Evolutionary conservation across 2,888 invertebrate species (phyloP).

Genomic region (Zeuzera pyrina): DNA sequence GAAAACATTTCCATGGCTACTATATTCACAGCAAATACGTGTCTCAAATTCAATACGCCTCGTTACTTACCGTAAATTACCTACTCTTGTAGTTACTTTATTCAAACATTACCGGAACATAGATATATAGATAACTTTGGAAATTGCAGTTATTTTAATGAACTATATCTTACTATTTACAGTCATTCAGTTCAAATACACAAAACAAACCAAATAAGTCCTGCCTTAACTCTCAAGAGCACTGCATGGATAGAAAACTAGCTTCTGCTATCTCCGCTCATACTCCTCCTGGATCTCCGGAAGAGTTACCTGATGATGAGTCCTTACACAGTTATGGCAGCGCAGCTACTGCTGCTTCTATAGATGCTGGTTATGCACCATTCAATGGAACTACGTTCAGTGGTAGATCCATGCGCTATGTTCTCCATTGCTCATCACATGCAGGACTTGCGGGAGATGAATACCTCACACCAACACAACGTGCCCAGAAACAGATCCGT

Average conservation of each 20-base stretch:
- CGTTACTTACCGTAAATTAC: slow-evolving; percentile 16
- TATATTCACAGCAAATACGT: no score
- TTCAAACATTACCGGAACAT: no score
- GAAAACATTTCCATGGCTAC: slow-evolving; percentile 29
- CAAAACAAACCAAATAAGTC: slow-evolving; percentile 51
- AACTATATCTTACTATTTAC: no score
- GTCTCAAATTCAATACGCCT: no score
- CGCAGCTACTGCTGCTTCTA: slow-evolving; percentile 84
- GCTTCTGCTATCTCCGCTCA: slow-evolving; percentile 65
- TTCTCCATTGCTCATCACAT: slow-evolving; percentile 88
- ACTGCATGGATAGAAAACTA: slow-evolving; percentile 39
- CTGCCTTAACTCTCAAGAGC: slow-evolving; percentile 48
- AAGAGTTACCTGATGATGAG: slow-evolving; percentile 81
- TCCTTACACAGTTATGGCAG: slow-evolving; percentile 86
- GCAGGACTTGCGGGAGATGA: slow-evolving; percentile 84
- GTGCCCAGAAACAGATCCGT: slow-evolving; percentile 86
- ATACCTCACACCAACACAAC: slow-evolving; percentile 90
- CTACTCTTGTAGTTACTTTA: neutral
- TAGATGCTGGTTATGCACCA: slow-evolving; percentile 88
- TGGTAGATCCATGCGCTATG: slow-evolving; percentile 82
- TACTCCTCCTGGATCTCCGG: slow-evolving; percentile 76
- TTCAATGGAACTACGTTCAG: slow-evolving; percentile 81
- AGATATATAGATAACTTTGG: no score
- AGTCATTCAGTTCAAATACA: slow-evolving; percentile 60
- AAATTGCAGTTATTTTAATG: no score